Percentiles rank a stretch among this genome's conserved stretches.
These are phyloP conservation scores for Drosophila buzzatii DNA, from an alignment of 2,888 invertebrate genomes.

Conservation along the genomic window DNA sequence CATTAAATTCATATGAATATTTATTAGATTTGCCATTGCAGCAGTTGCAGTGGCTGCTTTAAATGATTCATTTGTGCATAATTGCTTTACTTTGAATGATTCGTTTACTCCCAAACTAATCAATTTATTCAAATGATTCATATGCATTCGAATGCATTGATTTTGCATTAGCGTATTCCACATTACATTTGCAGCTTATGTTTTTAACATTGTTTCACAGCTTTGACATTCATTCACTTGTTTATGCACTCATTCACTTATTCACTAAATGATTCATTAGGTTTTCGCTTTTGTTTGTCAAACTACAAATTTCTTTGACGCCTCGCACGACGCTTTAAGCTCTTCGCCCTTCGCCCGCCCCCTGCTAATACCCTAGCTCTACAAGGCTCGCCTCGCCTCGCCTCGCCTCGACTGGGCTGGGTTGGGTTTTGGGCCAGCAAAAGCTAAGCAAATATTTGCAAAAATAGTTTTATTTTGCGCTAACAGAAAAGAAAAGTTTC, in stretches of 20 bases:
- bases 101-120: no score
- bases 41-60: not conserved
- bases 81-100: no score
- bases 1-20: not conserved
- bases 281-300: constrained; percentile 22
- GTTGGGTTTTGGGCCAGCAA: constrained; percentile 10
- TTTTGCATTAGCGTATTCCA: not conserved
- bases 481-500: constrained; percentile 27
- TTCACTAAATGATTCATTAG: constrained; percentile 29
- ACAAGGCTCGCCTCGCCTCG: not conserved
- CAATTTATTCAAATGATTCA: not conserved
- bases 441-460: constrained; percentile 72
- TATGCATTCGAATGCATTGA: not conserved
- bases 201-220: not conserved
- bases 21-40: not conserved
- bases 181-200: not conserved
- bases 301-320: constrained; percentile 72
- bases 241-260: constrained; percentile 21
- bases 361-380: not conserved
- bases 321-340: constrained; percentile 54
- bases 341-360: not conserved
- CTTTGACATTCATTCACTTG: not conserved
- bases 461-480: constrained; percentile 66
- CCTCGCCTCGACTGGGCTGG: not conserved
- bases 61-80: not conserved